Conservation (phyloP, 2,888 invertebrate genomes). For the Acanthoscelides obtectus region DNA sequence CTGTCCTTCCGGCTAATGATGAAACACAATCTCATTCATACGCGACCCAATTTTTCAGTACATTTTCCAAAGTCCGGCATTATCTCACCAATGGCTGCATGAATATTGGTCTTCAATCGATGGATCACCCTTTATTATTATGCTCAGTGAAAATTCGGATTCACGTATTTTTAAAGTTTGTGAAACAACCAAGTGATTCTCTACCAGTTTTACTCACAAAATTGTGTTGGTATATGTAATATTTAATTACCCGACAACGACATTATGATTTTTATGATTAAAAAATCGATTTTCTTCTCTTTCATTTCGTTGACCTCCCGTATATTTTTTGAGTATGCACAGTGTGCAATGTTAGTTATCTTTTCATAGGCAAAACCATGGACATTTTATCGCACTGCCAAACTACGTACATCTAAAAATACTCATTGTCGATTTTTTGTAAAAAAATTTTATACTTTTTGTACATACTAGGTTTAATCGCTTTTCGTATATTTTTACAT, state of each 20-base stretch:
- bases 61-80: too few relatives aligned
- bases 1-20: too few relatives aligned
- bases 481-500: not conserved
- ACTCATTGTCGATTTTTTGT: slow-evolving; percentile 4
- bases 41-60: too few relatives aligned
- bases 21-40: too few relatives aligned
- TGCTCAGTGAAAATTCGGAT: too few relatives aligned
- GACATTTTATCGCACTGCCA: not conserved
- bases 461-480: not conserved
- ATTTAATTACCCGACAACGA: not conserved
- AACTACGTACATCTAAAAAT: slow-evolving; percentile 2
- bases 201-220: not conserved
- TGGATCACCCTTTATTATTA: too few relatives aligned
- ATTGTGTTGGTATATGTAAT: not conserved
- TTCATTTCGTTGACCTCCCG: not conserved
- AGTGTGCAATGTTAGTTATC: not conserved
- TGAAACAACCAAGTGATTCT: not conserved
- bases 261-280: not conserved
- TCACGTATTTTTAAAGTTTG: too few relatives aligned
- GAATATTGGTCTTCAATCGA: too few relatives aligned
- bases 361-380: not conserved
- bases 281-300: too few relatives aligned
- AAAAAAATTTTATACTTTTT: not conserved
- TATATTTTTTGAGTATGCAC: not conserved
- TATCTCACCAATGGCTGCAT: too few relatives aligned